Conservation (phyloP, 2,797 vertebrate species). For the Lagodon rhomboides region DNA sequence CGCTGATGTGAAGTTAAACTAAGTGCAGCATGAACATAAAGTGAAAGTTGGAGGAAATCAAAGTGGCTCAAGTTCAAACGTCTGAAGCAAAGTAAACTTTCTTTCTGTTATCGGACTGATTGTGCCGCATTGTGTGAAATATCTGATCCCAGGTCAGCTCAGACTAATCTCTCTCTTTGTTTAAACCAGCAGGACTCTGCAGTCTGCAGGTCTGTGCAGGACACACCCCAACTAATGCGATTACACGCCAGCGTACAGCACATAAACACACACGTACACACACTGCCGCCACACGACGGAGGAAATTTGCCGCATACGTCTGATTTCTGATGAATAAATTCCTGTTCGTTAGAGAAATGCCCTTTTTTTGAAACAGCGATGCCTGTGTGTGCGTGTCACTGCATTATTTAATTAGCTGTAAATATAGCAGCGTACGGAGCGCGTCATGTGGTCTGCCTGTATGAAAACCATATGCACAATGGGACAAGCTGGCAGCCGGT, state of each 20-base stretch:
- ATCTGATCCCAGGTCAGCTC: constrained; percentile 19
- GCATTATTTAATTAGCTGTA: constrained; percentile 64
- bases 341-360: constrained; percentile 58
- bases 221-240: constrained; percentile 22
- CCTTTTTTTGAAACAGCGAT: constrained; percentile 51
- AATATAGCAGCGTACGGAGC: constrained; percentile 23
- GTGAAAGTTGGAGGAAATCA: too few relatives aligned
- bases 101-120: constrained; percentile 1
- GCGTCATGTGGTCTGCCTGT: constrained; percentile 53
- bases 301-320: constrained; percentile 51
- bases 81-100: neutral
- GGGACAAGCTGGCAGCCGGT: constrained; percentile 46
- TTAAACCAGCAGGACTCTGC: neutral
- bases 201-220: neutral
- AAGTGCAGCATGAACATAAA: too few relatives aligned
- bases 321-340: constrained; percentile 67
- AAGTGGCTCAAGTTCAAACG: constrained; percentile 3
- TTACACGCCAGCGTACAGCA: constrained; percentile 18
- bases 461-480: constrained; percentile 64
- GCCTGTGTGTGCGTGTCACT: constrained; percentile 47
- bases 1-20: too few relatives aligned
- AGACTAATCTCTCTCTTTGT: neutral
- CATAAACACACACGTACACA: neutral
- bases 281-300: constrained; percentile 8
- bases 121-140: neutral